Conservation (phyloP, 2,797 vertebrate species). For the Apodemus agrarius region DNA sequence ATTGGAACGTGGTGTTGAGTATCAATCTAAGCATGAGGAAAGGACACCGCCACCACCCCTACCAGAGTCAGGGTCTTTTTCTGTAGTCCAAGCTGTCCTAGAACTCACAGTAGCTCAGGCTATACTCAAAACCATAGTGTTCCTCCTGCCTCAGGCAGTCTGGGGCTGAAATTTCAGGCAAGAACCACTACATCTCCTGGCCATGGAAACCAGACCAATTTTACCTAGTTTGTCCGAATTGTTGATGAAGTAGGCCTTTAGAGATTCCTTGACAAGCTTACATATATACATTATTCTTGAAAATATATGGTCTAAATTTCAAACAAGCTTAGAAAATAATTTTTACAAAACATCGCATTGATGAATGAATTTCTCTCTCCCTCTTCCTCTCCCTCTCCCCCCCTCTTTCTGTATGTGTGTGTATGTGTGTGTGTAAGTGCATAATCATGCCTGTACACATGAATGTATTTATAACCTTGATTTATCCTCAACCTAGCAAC, state of each 20-base stretch:
- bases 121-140: background rate
- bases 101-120: background rate
- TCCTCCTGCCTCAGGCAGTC: background rate
- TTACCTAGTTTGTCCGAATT: background rate
- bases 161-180: background rate
- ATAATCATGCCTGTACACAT: background rate
- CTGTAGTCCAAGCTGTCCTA: background rate
- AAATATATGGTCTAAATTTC: slow-evolving; percentile 56
- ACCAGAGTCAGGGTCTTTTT: background rate
- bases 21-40: background rate
- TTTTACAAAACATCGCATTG: slow-evolving; percentile 40
- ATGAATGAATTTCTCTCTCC: slow-evolving; percentile 6
- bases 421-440: background rate
- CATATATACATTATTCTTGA: slow-evolving; percentile 19
- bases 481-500: slow-evolving; percentile 70
- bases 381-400: too few species aligned
- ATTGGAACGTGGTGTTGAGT: background rate
- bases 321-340: slow-evolving; percentile 66
- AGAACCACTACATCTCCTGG: background rate
- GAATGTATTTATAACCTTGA: slow-evolving; percentile 62
- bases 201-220: background rate
- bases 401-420: background rate
- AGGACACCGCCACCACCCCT: background rate
- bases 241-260: slow-evolving; percentile 12
- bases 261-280: background rate